Percentiles rank a stretch among this genome's conserved stretches.
These are phyloP conservation scores for Cololabis saira DNA, from an alignment of 2,113 vertebrate genomes.

Conservation along the genomic window DNA sequence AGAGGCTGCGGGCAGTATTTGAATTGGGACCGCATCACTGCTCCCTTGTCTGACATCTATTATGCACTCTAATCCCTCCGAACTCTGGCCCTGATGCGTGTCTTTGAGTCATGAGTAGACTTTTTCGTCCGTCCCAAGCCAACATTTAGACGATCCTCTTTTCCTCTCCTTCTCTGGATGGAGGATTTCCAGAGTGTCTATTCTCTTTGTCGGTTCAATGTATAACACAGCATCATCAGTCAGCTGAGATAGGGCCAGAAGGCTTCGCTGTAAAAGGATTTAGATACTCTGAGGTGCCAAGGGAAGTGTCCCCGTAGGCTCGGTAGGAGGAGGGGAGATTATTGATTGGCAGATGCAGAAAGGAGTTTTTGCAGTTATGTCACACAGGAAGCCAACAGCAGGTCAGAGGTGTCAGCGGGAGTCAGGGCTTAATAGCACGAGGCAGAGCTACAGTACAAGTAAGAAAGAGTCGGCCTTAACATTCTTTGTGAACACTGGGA, in stretches of 20 bases:
- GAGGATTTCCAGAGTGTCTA: slow-evolving; percentile 56
- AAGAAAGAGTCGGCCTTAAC: slow-evolving; percentile 29
- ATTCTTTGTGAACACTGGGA: slow-evolving; percentile 60
- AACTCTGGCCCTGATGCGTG: slow-evolving; percentile 63
- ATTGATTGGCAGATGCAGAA: slow-evolving; percentile 41
- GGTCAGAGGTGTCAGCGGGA: slow-evolving; percentile 32
- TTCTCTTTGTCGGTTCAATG: slow-evolving; percentile 59
- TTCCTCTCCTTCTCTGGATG: slow-evolving; percentile 22
- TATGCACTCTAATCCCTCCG: slow-evolving; percentile 73
- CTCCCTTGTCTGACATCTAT: slow-evolving; percentile 70
- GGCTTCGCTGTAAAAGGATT: slow-evolving; percentile 67
- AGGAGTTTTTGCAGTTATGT: slow-evolving; percentile 57
- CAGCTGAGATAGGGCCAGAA: slow-evolving; percentile 58
- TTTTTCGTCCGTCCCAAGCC: slow-evolving; percentile 56
- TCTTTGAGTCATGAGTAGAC: slow-evolving; percentile 66
- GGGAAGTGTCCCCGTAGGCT: slow-evolving; percentile 49
- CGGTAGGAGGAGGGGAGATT: slow-evolving; percentile 25
- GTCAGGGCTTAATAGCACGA: slow-evolving; percentile 27
- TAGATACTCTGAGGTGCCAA: slow-evolving; percentile 54
- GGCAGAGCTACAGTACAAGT: background rate
- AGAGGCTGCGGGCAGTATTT: slow-evolving; percentile 70
- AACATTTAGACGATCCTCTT: slow-evolving; percentile 53
- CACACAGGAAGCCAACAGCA: slow-evolving; percentile 57
- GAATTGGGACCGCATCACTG: slow-evolving; percentile 70
- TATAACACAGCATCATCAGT: slow-evolving; percentile 72